Percentiles rank a stretch among this genome's conserved stretches.
Evolutionary conservation across 2,888 invertebrate species (phyloP).

Genomic region (Xanthia togata): DNA sequence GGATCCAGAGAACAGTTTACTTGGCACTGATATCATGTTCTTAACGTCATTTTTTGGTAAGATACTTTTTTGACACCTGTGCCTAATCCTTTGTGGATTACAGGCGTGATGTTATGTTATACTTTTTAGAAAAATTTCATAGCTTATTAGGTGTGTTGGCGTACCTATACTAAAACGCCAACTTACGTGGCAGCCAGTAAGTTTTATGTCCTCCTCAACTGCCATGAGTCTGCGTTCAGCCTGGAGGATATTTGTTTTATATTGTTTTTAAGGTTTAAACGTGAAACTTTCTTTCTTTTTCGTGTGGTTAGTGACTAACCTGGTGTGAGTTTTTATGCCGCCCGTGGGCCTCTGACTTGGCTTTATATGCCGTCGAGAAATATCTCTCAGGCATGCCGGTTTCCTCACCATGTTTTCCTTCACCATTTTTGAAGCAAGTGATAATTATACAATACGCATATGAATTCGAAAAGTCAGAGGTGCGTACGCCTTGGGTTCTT

Average conservation of each 20-base stretch:
- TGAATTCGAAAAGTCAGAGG: too few species aligned
- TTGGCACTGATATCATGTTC: constrained; percentile 98
- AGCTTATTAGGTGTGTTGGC: background rate
- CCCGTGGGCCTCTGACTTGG: too few species aligned
- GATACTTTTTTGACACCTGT: constrained; percentile 45
- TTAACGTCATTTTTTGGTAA: constrained; percentile 97
- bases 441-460: too few species aligned
- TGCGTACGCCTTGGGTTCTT: too few species aligned
- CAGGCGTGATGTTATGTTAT: background rate
- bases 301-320: too few species aligned
- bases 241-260: background rate
- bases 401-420: too few species aligned
- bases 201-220: background rate
- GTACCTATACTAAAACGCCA: background rate
- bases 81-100: background rate
- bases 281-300: background rate
- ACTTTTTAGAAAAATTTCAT: background rate
- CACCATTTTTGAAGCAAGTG: too few species aligned
- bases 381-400: too few species aligned
- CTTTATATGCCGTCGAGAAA: too few species aligned
- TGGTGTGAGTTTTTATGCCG: too few species aligned
- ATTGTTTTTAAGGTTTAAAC: background rate
- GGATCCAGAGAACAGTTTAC: constrained; percentile 94
- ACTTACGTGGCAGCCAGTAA: background rate
- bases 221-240: background rate